Evolutionary conservation across 2,888 invertebrate species (phyloP), one percentile per base, ranked within the genome.

Genomic region (Periphyllus acericola): DNA sequence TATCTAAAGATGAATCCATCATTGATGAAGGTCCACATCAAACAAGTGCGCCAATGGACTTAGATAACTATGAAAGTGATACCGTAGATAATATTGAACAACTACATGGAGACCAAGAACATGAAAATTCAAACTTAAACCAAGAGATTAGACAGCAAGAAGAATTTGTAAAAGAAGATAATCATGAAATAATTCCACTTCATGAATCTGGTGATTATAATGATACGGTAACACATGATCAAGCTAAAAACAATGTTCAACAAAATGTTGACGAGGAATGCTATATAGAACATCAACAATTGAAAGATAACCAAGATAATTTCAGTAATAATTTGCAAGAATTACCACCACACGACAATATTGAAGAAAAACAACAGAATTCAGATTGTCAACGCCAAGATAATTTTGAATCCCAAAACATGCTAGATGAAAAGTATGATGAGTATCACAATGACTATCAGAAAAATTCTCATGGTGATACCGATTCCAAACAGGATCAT

Each of bases 21-120:
- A 29, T 4, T n/a, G 79, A 68, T 25, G 80, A 80, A 87, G 60
- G 19, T 74, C 40, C 46, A 34, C 80, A 72, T 66, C 80, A 72
- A 40, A 74, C 80, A 17, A 87, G 80, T 34, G 60, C 75, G 81
- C 79, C 86, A 72, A 87, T 87, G 87, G 87, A 87, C 55, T 66
- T 87, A 46, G 87, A 87, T 9, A 81, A 72, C 8, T 80, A 81
- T 66, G 87, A 87, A 74, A 32, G 72, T 55, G 86, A 86, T 72
- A 8, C 17, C 19, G 21, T 55, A 34, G 80, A 66, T 32, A 87
- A 87, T 40, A 74, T 74, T 60, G 81, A 87, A 14, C 80, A 87
- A n/a, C 3, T 25, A 11, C 40, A 55, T 17, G 19, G 8, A 40
- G 21, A 3, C 3, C 40, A 80, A 66, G 46, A 40, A 81, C 21